Conservation (phyloP, 2,113 vertebrate genomes). For the Microcebus murinus region DNA sequence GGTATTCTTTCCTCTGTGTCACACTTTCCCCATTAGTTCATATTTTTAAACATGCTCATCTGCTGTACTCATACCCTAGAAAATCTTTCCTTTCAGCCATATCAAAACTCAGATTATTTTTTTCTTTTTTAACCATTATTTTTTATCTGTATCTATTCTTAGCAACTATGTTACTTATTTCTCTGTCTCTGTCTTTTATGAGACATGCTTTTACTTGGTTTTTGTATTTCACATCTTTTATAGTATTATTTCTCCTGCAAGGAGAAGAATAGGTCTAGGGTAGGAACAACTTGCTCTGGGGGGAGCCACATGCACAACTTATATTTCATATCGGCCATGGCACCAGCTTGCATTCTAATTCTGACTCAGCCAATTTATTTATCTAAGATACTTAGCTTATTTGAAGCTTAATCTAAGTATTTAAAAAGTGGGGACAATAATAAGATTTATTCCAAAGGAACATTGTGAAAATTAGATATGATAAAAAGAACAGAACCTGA, state of each 20-base stretch:
- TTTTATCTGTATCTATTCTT: not conserved
- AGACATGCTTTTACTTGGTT: not conserved
- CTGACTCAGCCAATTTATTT: not conserved
- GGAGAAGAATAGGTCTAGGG: not conserved
- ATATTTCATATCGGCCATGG: accelerated
- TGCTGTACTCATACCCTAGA: not conserved
- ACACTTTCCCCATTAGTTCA: not conserved
- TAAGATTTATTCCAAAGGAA: not conserved
- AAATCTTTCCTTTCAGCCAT: not conserved
- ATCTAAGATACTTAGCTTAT: not conserved
- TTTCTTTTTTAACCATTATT: not conserved
- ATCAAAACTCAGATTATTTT: not conserved
- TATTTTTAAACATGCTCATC: not conserved
- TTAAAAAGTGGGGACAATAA: not conserved
- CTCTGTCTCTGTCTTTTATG: not conserved
- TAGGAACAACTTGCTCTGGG: not conserved
- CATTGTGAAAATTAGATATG: not conserved
- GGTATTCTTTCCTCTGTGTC: not conserved
- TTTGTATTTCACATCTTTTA: not conserved
- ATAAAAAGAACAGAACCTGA: not conserved
- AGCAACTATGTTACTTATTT: not conserved
- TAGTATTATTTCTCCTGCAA: not conserved
- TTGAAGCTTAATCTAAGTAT: not conserved
- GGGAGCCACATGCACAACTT: not conserved
- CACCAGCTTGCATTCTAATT: not conserved